Base-by-base conservation (phyloP, 1,140 invertebrate genomes). In the Globodera rostochiensis region DNA sequence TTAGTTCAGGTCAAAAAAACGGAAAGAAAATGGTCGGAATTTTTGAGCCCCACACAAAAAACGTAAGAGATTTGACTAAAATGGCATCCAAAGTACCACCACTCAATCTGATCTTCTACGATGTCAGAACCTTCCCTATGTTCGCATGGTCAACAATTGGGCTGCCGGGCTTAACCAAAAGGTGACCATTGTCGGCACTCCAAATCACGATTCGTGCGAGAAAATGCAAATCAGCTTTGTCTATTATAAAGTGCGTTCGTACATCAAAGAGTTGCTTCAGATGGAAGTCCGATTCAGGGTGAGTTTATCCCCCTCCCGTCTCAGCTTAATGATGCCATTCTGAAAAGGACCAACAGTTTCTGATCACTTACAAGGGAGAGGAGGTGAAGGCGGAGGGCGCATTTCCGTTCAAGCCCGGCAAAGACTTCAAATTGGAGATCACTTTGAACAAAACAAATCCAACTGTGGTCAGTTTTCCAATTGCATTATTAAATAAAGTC, bases 21-120 rank as follows among this genome's bases (percentile, higher is more conserved):
- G 60, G 60, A 13, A 66, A 66, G 13, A 66, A 66, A 66, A 66
- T 66, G 60, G 60, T 66, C 60, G 60, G 60, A 66, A 66, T 66
- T 21, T 66, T 15, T 21, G 60, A 66, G 60, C 60, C 60, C n/a
- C 60, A 66, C 60, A 66, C 60, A 13, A 66, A 66, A 66, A 13
- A 66, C 13, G 60, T 66, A 21, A 66, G 60, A 66, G 13, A 66
- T 66, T 13, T 66, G 60, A 15, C 60, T 66, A 21, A 21, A 15
- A 15, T 66, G 13, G 60, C 60, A 66, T 21, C 13, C 60, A 13
- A 66, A 66, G 1, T 66, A n/a, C 25, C 25, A 25, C 60, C 60
- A 13, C 60, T 66, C 60, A 36, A 36, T 36, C 36, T 36, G 36
- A 36, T 36, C 36, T 3, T 1, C 36, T 36, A 3, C 36, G 2